phyloP scores from a whole-genome alignment of 92 coral and sea anemone species.

The Parazoanthus atlanticus region DNA sequence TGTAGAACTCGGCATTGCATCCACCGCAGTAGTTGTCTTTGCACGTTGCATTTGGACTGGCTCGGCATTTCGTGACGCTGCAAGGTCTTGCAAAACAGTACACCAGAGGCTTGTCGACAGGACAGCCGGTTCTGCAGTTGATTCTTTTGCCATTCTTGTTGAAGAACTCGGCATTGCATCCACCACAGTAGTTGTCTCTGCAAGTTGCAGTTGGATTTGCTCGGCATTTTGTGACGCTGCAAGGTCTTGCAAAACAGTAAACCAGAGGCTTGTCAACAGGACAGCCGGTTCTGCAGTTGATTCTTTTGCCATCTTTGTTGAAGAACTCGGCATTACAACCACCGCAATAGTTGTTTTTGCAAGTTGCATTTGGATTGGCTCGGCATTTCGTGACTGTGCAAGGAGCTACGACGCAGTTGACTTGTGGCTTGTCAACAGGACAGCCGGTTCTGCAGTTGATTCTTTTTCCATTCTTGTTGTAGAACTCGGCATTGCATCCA shows the following conservation, averaged over 20 bases:
- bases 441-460: background rate
- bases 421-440: slow-evolving; percentile 7
- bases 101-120: background rate
- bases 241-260: background rate
- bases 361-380: background rate
- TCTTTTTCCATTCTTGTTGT: background rate
- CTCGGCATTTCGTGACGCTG: background rate
- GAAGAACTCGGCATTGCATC: slow-evolving; percentile 9
- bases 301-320: background rate
- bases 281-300: background rate
- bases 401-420: background rate
- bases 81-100: background rate
- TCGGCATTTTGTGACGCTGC: background rate
- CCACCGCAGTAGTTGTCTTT: background rate
- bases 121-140: background rate
- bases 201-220: background rate
- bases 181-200: background rate
- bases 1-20: background rate
- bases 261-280: background rate
- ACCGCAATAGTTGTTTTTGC: background rate
- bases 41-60: background rate
- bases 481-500: background rate
- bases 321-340: background rate
- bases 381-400: background rate
- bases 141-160: background rate